Conservation (phyloP, 1,140 invertebrate species). For the Aphelinus certus region DNA sequence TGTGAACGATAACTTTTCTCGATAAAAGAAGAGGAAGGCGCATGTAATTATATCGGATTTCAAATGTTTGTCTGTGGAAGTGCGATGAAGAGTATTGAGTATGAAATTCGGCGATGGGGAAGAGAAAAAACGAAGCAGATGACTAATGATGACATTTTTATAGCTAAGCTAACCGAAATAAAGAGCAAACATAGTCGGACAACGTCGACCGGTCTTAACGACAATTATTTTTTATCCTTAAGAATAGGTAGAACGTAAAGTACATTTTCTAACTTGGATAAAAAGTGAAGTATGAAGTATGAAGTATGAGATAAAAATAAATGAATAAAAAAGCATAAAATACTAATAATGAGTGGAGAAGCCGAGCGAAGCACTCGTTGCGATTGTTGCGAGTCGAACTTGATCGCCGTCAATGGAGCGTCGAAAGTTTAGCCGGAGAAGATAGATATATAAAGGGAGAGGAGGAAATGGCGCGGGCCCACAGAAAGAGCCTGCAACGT, state of each 20-base stretch:
- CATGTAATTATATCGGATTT: too few relatives aligned
- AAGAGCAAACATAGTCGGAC: constrained; percentile 25
- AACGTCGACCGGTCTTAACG: constrained; percentile 42
- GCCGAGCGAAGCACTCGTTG: constrained; percentile 12
- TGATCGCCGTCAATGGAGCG: constrained; percentile 18
- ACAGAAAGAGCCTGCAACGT: constrained; percentile 37
- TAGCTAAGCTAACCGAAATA: constrained; percentile 29
- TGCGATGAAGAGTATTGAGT: constrained; percentile 5
- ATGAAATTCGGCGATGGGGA: not conserved
- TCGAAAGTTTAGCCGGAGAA: constrained; percentile 5
- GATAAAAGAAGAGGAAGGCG: too few relatives aligned
- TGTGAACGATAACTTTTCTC: too few relatives aligned
- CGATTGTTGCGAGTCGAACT: not conserved
- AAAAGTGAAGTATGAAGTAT: constrained; percentile 34
- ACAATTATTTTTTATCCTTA: constrained; percentile 49
- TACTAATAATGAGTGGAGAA: constrained; percentile 21
- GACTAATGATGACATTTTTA: constrained; percentile 25
- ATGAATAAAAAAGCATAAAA: constrained; percentile 30
- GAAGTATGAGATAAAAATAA: constrained; percentile 24
- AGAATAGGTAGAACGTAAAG: constrained; percentile 47
- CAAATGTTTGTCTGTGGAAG: not conserved
- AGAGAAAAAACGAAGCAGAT: constrained; percentile 13
- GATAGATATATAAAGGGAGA: constrained; percentile 1
- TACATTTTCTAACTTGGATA: constrained; percentile 49
- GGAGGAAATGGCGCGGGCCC: not conserved